Base-by-base conservation (phyloP, 1,140 invertebrate genomes). In the Heterodera schachtii region DNA sequence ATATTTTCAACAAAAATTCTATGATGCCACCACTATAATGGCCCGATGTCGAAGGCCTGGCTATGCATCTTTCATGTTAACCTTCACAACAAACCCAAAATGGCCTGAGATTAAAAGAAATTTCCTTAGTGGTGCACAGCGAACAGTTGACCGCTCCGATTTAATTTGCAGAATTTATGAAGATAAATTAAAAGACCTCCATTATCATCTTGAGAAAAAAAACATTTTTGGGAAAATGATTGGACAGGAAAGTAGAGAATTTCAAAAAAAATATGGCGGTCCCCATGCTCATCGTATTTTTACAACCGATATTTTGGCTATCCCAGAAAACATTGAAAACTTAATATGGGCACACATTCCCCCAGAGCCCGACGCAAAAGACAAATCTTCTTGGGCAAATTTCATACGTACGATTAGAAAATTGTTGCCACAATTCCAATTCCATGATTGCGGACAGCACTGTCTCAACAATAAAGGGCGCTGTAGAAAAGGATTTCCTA, bases 1-100 rank as follows among this genome's bases (percentile, higher is more conserved):
- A 73, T 73, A 73, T n/a, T 73, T 73, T 73, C 69, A 73, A 21
- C 13, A 73, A 73, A n/a, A 73, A 52, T 73, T 13, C 5, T 73
- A 73, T 73, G 5, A 73, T n/a, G 70, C 70, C 5, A 73, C 70
- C 11, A 73, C 70, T 9, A 73, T 73, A 16, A 73, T 73, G 70
- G 70, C 70, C n/a, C 6, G 70, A n/a, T 52, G 13, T 44, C 11
- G n/a, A 16, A 73, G 21, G 70, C 70, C 43, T 44, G 70, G 70
- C 3, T 73, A 47, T 6, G 70, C 70, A 43, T 44, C 47, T 43
- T 73, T 73, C 3, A 73, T 73, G 70, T 21, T 73, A 13, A 73
- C 70, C 0, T 73, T 73, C 21, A 73, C 70, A 0, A 44, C 70
- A 7, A 73, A 73, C 47, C 70, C 70, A 16, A 73, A 73, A 5